Conservation (phyloP, 2,888 invertebrate genomes). For the Podotricha telesiphe region DNA sequence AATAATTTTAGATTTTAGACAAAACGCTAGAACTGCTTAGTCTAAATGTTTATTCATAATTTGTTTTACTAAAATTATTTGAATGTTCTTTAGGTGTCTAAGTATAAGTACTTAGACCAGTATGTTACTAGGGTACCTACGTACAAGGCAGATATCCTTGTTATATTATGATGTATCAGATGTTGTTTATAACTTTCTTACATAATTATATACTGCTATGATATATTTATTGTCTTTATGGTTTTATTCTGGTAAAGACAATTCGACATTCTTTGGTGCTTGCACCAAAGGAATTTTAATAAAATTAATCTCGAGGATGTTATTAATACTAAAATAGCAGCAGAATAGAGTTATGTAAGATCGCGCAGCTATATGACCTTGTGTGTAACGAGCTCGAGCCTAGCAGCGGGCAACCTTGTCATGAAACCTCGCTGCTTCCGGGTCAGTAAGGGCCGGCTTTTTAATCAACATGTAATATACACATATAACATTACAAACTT, state of each 20-base stretch:
- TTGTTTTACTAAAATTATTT: not conserved
- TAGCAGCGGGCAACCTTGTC: slow-evolving; percentile 68
- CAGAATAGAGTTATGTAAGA: slow-evolving; percentile 71
- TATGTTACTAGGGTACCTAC: too few relatives aligned
- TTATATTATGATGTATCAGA: not conserved
- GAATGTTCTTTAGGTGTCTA: too few relatives aligned
- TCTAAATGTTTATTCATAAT: not conserved
- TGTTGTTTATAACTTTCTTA: not conserved
- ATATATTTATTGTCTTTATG: not conserved
- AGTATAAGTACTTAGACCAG: too few relatives aligned
- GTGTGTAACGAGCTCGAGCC: slow-evolving; percentile 46
- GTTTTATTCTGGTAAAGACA: not conserved
- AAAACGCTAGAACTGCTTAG: too few relatives aligned
- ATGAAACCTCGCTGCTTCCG: slow-evolving; percentile 73
- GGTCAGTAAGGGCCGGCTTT: slow-evolving; percentile 73
- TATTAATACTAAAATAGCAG: slow-evolving; percentile 39
- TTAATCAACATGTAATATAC: slow-evolving; percentile 49
- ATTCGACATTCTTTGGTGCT: not conserved
- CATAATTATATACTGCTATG: not conserved
- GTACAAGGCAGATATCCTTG: too few relatives aligned
- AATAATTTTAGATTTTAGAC: not conserved
- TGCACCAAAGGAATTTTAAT: not conserved
- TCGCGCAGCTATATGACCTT: slow-evolving; percentile 54
- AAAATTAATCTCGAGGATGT: slow-evolving; percentile 11
- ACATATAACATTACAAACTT: slow-evolving; percentile 9